A percentile compares a stretch with the other conserved stretches of the same genome.
These are phyloP conservation scores for Crenuchus spilurus DNA, from an alignment of 2,797 vertebrate species.

Conservation along the genomic window DNA sequence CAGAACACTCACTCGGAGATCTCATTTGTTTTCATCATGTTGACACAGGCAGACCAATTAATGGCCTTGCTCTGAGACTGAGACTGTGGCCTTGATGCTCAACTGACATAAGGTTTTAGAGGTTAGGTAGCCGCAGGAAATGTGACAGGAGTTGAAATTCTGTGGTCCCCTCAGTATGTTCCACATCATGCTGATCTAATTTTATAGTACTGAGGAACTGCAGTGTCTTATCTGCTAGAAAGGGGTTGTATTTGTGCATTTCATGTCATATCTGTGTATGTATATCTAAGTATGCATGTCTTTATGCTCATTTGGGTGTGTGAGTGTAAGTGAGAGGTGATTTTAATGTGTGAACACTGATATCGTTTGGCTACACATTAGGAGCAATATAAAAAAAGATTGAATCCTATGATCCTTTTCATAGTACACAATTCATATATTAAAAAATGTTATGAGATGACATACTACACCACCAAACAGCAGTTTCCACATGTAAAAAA, in stretches of 20 bases:
- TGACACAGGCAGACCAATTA: conserved; percentile 72
- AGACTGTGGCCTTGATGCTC: conserved; percentile 57
- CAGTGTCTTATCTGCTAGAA: conserved; percentile 76
- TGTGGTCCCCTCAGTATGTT: conserved; percentile 72
- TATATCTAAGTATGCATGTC: too few species aligned
- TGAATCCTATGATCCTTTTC: too few species aligned
- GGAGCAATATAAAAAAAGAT: too few species aligned
- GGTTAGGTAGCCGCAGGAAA: conserved; percentile 58
- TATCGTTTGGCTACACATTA: too few species aligned
- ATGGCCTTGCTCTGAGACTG: conserved; percentile 58
- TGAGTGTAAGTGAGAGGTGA: too few species aligned
- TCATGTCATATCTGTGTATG: too few species aligned
- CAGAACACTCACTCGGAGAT: not conserved
- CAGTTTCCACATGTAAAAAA: too few species aligned
- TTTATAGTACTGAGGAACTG: conserved; percentile 75
- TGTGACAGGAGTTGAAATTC: conserved; percentile 48
- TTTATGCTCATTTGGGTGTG: too few species aligned
- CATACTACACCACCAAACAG: too few species aligned
- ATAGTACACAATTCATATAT: too few species aligned
- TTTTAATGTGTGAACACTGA: too few species aligned
- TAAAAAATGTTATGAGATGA: too few species aligned
- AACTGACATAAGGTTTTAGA: conserved; percentile 63
- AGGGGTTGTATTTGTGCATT: conserved; percentile 12
- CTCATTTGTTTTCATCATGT: conserved; percentile 68
- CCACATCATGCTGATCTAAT: conserved; percentile 75